Evolutionary conservation across 2,888 invertebrate species (phyloP), one percentile per base, ranked within the genome.

Genomic region (Apoda limacodes): DNA sequence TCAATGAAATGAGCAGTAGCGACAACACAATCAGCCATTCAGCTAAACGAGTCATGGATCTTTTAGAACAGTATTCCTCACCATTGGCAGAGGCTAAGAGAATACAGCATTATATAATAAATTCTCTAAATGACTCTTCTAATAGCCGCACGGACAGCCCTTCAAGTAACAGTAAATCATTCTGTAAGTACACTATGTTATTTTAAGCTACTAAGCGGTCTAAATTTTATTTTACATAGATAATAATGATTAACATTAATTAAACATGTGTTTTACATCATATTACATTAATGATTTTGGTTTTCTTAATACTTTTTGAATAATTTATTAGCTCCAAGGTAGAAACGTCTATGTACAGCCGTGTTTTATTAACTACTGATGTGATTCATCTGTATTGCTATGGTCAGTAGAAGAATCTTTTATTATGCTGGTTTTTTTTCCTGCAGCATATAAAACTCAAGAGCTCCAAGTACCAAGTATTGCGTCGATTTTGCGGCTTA

Each of bases 21-120:
- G 52, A 54, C 13, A 50, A 53, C 20, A 47, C 46, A 7, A 82
- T 90, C 61, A 90, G 91, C 53, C 83, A 85, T 41, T 89, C 93
- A 3, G 89, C 94, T 1, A 85, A 88, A 47, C 84, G 88, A 40
- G 89, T 95, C 41, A 70, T 95, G 49, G 88, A 90, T 48, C 83
- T 92, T 4, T 71, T 95, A 32, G 92, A 94, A 57, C 86, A 89
- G 47, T 92, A 90, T 67, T 88, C 92, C 0, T 90, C 93, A 2
- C 92, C 94, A 1, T 67, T 93, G 28, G 80, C 80, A 24, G 93
- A 93, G 60, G 92, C 89, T 2, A 89, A 86, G 52, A 88, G 88
- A 53, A 90, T 93, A 60, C 90, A 91, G 2, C 50, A 48, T 10
- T 60, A 52, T 32, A 43, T 41, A 3, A 37, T 39, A 10, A 39